Evolutionary conservation across 2,888 invertebrate species (phyloP).

Genomic region (Luperina testacea): DNA sequence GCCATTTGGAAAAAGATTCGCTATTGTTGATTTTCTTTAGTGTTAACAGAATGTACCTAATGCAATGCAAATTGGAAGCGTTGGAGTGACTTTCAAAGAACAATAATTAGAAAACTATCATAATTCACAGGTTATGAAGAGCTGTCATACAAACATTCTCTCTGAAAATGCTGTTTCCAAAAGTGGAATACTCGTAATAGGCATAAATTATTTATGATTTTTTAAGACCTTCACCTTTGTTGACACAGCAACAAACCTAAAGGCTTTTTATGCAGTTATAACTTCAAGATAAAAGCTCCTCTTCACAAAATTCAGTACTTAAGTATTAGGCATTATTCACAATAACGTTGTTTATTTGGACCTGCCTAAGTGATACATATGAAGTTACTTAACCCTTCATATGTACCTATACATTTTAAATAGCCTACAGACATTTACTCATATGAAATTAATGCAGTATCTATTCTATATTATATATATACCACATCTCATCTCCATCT

Average conservation of each 20-base stretch:
- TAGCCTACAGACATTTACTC: neutral
- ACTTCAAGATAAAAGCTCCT: neutral
- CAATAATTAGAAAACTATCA: neutral
- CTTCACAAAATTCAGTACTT: neutral
- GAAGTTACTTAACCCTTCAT: neutral
- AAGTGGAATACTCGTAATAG: too few species aligned
- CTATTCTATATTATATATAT: too few species aligned
- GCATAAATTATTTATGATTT: too few species aligned
- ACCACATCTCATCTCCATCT: conserved; percentile 10
- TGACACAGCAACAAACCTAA: neutral
- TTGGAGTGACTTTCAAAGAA: neutral
- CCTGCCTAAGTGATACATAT: neutral
- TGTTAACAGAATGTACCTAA: neutral
- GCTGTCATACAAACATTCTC: neutral
- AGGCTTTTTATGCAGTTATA: neutral
- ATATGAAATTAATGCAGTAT: neutral
- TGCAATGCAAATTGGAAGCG: neutral
- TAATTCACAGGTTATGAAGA: too few species aligned
- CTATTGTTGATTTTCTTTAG: neutral
- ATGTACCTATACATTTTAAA: neutral
- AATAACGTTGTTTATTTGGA: neutral
- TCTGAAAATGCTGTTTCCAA: neutral
- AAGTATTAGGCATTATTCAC: neutral
- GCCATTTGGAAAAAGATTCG: neutral
- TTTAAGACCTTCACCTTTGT: too few species aligned